Base-by-base conservation (phyloP, 2,888 invertebrate species). In the Coenonympha glycerion region DNA sequence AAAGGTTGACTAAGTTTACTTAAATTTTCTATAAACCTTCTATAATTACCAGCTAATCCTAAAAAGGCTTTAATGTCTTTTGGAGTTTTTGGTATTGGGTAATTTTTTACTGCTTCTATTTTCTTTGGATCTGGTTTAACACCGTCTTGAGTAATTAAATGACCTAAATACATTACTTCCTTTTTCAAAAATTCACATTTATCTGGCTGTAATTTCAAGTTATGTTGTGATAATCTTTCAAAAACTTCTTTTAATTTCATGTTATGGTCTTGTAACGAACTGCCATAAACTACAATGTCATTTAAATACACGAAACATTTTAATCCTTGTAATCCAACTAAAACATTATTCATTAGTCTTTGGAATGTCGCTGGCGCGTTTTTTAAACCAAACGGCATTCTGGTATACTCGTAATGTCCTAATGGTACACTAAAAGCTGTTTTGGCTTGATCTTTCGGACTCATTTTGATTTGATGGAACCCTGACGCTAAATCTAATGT, bases 161-260 rank as follows among this genome's bases (percentile, higher is more conserved):
- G 66, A 1, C 68, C 69, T 19, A 67, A 28, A 50, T 58, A 58
- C 3, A 13, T 8, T 0, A 57, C 56, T 53, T 63, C 56, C 33
- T 30, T 36, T 5, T 49, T 16, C 0, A 59, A 16, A 31, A 75
- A 72, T 41, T 66, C 59, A 3, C 64, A 65, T 36, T 66, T 61
- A 0, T 62, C 55, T 3, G 60, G 60, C 51, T 76, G 73, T 1
- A 66, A 16, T 52, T 60, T 57, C 16, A 56, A n/a, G 19, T 58
- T 55, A 24, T 4, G 24, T 24, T 24, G 24, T 24, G 24, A 24
- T n/a, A n/a, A n/a, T 24, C 24, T 24, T 24, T 24, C 6, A 24
- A 24, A 24, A 24, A 2, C 24, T 24, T 24, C 24, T 24, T 24
- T 24, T n/a, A n/a, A n/a, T n/a, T n/a, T n/a, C n/a, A n/a, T n/a